phyloP scores from a whole-genome alignment of 1,140 invertebrate species.

The Drosophila aff. region DNA sequence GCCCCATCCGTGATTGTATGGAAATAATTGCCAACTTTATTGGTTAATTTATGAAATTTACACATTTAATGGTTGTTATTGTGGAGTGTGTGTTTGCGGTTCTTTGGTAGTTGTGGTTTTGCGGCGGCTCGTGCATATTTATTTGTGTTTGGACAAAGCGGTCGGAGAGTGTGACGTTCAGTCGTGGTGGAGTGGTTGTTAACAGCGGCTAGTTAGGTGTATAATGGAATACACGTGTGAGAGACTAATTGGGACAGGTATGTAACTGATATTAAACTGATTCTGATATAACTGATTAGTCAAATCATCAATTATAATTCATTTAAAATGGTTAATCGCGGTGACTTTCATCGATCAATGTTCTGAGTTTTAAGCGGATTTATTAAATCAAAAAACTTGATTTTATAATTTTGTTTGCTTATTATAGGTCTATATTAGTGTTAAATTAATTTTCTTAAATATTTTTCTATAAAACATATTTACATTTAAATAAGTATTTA shows the following conservation, averaged over 20 bases:
- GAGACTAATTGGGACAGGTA: slow-evolving; percentile 7
- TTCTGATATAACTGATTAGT: not conserved
- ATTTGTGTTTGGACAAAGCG: slow-evolving; percentile 45
- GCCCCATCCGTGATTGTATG: slow-evolving; percentile 47
- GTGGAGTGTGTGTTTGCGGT: slow-evolving; percentile 10
- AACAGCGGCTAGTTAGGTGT: slow-evolving; percentile 27
- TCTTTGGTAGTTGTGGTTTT: slow-evolving; percentile 47
- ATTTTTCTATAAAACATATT: not conserved
- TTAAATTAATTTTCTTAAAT: not conserved
- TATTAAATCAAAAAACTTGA: no score
- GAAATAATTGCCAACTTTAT: slow-evolving; percentile 75
- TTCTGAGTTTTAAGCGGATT: no score
- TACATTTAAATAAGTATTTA: not conserved
- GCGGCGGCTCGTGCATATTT: slow-evolving; percentile 34
- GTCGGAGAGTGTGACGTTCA: slow-evolving; percentile 26
- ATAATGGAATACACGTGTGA: slow-evolving; percentile 9
- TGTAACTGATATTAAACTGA: no score
- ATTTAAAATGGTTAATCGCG: not conserved
- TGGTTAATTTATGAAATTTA: slow-evolving; percentile 80
- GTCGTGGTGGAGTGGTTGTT: slow-evolving; percentile 38
- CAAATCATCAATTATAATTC: not conserved
- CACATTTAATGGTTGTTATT: slow-evolving; percentile 61
- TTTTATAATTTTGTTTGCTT: no score
- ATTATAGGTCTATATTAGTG: no score
- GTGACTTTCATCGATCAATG: no score